Conservation (phyloP, 2,113 vertebrate genomes). For the Alligator mississippiensis region DNA sequence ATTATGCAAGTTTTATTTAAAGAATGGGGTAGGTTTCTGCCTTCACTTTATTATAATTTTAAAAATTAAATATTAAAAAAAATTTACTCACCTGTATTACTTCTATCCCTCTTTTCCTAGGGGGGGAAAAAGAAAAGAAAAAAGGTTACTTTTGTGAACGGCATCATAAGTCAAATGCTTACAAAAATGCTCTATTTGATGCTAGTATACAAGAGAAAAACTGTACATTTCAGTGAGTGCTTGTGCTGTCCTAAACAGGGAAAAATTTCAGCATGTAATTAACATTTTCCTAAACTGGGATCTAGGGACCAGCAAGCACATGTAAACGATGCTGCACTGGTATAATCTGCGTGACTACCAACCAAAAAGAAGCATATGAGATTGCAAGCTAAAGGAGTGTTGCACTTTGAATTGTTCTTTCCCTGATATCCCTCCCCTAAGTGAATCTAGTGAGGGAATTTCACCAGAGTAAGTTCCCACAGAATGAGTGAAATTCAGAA, state of each 20-base stretch:
- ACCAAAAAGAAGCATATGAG: background rate
- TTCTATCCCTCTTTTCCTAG: constrained; percentile 96
- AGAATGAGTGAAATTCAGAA: background rate
- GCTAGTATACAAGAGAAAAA: background rate
- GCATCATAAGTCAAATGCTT: background rate
- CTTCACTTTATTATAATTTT: too few relatives aligned
- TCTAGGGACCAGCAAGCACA: background rate
- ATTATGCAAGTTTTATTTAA: background rate
- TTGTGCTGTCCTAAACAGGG: background rate
- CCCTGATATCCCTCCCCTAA: background rate
- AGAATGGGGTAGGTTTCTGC: too few relatives aligned
- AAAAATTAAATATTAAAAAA: background rate
- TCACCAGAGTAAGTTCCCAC: background rate
- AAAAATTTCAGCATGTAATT: background rate
- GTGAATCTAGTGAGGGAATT: background rate
- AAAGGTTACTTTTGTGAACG: constrained; percentile 39
- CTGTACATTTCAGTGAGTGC: constrained; percentile 17
- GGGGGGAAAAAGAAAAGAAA: constrained; percentile 63
- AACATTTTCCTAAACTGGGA: background rate
- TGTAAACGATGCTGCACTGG: background rate
- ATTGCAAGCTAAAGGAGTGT: background rate
- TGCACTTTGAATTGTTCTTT: background rate
- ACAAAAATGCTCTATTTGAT: background rate
- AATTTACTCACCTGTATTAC: constrained; percentile 92
- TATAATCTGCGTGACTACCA: background rate